Base-by-base conservation (phyloP, 1,140 invertebrate species). In the Galleria mellonella region DNA sequence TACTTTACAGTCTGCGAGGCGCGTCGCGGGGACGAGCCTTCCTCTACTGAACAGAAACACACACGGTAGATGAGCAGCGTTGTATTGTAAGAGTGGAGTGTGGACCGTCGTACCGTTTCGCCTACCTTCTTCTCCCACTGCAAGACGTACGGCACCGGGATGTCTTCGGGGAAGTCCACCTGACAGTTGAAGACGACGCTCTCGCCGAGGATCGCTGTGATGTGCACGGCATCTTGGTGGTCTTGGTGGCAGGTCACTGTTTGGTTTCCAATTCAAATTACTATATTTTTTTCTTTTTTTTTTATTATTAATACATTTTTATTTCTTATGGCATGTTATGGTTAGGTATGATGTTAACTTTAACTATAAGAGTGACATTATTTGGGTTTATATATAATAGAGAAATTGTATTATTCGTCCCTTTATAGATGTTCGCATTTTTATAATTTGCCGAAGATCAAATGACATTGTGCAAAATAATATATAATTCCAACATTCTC, bases 121-220 rank as follows among this genome's bases (percentile, higher is more conserved):
- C 93, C 93, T 93, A 97, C 95, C 93, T 97, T 96, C 92, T 97
- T 97, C 92, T 97, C 94, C 96, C 96, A 98, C 90, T 97, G 96
- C 79, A 97, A 92, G 88, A 97, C 95, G 89, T 97, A 97, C 86
- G 96, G 95, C 87, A 97, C 95, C 70, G 94, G 94, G 86, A 96
- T 93, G 87, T 95, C 94, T 83, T 95, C 94, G 59, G 96, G 96
- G 88, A 96, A 97, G 85, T 97, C 95, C 87, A 98, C 95, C 87
- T 95, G 94, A 89, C 96, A 98, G 88, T 97, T 97, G 90, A 98
- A 95, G 73, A 97, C 94, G 83, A 97, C 96, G 67, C 94, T 96
- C 88, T 97, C 96, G 71, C 96, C 96, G 69, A 97, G 89, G 85
- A 97, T 97, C 54, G 96, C 96, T 72, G 96, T 97, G 89, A 97